These are phyloP conservation scores for Drosophila simulans DNA, from an alignment of 1,140 invertebrate species.

Conservation along the genomic window DNA sequence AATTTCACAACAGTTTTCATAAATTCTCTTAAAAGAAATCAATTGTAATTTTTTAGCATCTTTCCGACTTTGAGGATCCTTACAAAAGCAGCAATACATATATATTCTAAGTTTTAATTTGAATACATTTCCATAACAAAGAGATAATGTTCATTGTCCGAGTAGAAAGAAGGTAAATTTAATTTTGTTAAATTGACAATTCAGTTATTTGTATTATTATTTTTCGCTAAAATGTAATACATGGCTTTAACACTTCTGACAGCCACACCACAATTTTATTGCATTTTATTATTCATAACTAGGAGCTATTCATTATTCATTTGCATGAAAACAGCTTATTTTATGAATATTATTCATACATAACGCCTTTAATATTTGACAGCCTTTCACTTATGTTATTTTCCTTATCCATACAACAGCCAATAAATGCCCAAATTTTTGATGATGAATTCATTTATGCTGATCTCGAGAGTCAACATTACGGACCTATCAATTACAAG, in stretches of 20 bases:
- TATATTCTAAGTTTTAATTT: slow-evolving; percentile 86
- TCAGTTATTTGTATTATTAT: not conserved
- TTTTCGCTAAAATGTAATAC: slow-evolving; percentile 1
- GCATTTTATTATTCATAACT: not conserved
- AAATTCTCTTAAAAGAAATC: slow-evolving; percentile 52
- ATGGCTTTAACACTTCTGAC: not conserved
- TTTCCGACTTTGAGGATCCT: slow-evolving; percentile 85
- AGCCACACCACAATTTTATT: not conserved
- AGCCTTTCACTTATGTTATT: not conserved
- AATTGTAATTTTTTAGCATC: slow-evolving; percentile 80
- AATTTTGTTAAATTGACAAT: not conserved
- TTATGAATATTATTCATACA: not conserved
- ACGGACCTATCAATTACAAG: slow-evolving; percentile 95
- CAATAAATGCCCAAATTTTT: slow-evolving; percentile 86
- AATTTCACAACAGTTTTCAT: slow-evolving; percentile 16
- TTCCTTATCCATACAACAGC: slow-evolving; percentile 80
- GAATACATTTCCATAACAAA: slow-evolving; percentile 59
- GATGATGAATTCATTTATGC: slow-evolving; percentile 94
- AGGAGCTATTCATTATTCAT: not conserved
- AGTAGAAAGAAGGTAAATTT: slow-evolving; percentile 65
- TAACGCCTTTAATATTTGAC: not conserved
- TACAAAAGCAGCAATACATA: slow-evolving; percentile 88
- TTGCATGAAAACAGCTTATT: slow-evolving; percentile 8
- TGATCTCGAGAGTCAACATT: slow-evolving; percentile 91
- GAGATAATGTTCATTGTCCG: slow-evolving; percentile 57